Percentiles rank a stretch among this genome's conserved stretches.
These are phyloP conservation scores for Sinonovacula constricta DNA, from an alignment of 1,140 invertebrate genomes.

Conservation along the genomic window DNA sequence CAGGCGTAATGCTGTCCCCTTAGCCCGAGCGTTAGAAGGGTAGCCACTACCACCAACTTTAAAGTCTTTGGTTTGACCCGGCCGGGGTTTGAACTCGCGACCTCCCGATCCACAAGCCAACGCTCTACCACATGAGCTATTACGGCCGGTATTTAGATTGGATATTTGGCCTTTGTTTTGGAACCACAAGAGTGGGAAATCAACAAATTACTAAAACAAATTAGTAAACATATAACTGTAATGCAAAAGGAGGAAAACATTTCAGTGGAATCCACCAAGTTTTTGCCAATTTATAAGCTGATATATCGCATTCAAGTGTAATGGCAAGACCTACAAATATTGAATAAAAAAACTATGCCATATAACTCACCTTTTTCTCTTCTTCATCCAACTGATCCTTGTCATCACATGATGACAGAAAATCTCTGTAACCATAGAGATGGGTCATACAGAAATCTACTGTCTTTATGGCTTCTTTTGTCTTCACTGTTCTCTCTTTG, in stretches of 20 bases:
- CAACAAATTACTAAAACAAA: neutral
- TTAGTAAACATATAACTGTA: neutral
- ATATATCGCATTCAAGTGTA: neutral
- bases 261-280: slow-evolving; percentile 39
- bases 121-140: too few species aligned
- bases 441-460: slow-evolving; percentile 50
- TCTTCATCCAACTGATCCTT: slow-evolving; percentile 26
- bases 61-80: too few species aligned
- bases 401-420: slow-evolving; percentile 26
- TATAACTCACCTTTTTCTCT: slow-evolving; percentile 38
- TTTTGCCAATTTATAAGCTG: neutral
- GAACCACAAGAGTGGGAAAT: neutral
- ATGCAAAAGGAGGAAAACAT: neutral
- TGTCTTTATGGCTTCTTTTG: slow-evolving; percentile 34
- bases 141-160: too few species aligned
- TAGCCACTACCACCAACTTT: too few species aligned
- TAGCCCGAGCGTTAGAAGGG: too few species aligned
- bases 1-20: too few species aligned
- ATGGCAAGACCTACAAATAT: neutral
- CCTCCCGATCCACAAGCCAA: too few species aligned
- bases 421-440: slow-evolving; percentile 54
- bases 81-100: too few species aligned
- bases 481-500: slow-evolving; percentile 46
- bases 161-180: neutral
- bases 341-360: neutral